Evolutionary conservation across 1,140 invertebrate genomes (phyloP), one percentile per base, ranked within the genome.

Genomic region (Lepidurus packardi): DNA sequence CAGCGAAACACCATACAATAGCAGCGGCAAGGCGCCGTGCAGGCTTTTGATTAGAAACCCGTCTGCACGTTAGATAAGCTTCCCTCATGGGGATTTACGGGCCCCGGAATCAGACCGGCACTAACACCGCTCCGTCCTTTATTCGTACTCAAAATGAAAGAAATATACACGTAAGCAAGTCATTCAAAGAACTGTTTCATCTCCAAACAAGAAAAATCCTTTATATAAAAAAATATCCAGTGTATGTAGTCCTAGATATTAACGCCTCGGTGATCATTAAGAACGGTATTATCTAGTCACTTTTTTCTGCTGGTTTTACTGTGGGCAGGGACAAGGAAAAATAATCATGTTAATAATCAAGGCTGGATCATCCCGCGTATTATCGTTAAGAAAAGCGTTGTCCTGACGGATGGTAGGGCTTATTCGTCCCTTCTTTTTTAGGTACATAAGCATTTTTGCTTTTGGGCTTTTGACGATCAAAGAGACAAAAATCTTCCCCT

Each of bases 1-100:
- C 53, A 16, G 53, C 21, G 1, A 16, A 7, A 65, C 8, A 65
- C n/a, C n/a, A 65, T 34, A 34, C 34, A 65, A 65, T 13, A 13
- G 16, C 0, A 21, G n/a, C 13, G 53, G 53, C n/a, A 21, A 65
- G 16, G 53, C 34, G 34, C 34, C 34, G 53, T 5, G 13, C 21
- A 65, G 21, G 53, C 53, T 13, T 65, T 65, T 65, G 53, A 65
- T 65, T 65, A 65, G 16, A 65, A 34, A 65, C 53, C 53, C 53
- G 53, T 65, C 53, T 65, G 53, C 13, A 65, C 53, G 53, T 65
- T 65, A 65, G 53, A 65, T 65, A 65, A 65, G 21, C 16, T 65
- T 65, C 21, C 53, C 53, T 65, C 53, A 8, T 13, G 53, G 53
- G 53, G 53, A 65, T 65, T 65, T 65, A 65, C 53, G 16, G 53